Conservation (phyloP, 1,140 invertebrate species). For the Drosophila repleta region DNA sequence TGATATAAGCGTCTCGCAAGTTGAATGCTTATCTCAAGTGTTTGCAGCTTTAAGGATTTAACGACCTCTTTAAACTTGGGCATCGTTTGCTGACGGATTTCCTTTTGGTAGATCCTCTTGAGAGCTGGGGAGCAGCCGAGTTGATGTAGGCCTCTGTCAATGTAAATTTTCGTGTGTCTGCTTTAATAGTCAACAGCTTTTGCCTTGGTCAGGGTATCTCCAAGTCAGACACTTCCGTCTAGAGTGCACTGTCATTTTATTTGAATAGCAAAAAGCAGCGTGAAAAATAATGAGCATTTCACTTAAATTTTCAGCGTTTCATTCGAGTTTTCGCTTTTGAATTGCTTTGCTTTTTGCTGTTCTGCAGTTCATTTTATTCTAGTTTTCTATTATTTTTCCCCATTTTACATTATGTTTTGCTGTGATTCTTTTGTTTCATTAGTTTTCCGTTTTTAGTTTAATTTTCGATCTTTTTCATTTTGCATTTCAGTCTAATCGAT, state of each 20-base stretch:
- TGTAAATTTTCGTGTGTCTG: too few species aligned
- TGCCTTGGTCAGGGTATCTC: too few species aligned
- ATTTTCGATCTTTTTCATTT: background rate
- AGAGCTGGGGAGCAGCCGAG: background rate
- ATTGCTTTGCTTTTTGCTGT: background rate
- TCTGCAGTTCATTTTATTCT: background rate
- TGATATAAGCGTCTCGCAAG: conserved; percentile 34
- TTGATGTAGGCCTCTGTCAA: background rate
- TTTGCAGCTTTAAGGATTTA: conserved; percentile 35
- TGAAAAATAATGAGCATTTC: conserved; percentile 2
- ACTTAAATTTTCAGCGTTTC: background rate
- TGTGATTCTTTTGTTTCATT: background rate
- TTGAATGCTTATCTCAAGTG: conserved; percentile 14
- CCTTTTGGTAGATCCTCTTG: background rate
- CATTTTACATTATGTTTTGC: background rate
- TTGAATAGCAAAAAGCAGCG: background rate
- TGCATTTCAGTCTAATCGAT: background rate
- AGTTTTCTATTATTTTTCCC: background rate
- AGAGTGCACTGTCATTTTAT: background rate
- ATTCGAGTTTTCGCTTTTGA: background rate
- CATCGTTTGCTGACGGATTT: conserved; percentile 3
- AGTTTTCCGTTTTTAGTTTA: background rate
- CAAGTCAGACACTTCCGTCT: too few species aligned
- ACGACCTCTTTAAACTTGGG: conserved; percentile 14
- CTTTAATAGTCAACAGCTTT: too few species aligned